Base-by-base conservation (phyloP, 2,797 vertebrate species). In the Sphenopsis melanotis region DNA sequence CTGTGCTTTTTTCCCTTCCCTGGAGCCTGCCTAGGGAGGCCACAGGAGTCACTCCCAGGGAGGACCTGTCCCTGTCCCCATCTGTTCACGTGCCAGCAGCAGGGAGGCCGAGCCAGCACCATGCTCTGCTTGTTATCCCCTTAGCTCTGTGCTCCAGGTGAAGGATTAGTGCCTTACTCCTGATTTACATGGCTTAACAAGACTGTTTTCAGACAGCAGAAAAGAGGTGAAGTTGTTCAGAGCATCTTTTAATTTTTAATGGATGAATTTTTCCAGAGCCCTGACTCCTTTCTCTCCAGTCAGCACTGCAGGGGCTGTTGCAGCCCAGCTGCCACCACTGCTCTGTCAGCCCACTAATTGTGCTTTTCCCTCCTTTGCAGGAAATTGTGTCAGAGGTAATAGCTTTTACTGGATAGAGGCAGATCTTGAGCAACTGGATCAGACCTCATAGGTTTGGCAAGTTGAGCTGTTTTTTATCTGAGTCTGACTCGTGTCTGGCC, bases 361-460 rank as follows among this genome's bases (percentile, higher is more conserved):
- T 3, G 5, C 68, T 94, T 95, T 83, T 90, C 72, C 87, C 85
- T 78, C 89, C 82, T 88, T 82, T 64, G 85, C 95, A 93, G 95
- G 95, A 97, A 95, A 86, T 92, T 81, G 89, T 96, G 89, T 93
- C 94, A 96, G 95, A 79, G 87, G 91, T 90, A 95, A 95, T 96
- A 83, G 83, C 83, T 90, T 91, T 96, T 93, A 94, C 87, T 94
- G 93, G 83, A 84, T 19, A 87, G 95, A 83, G 74, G 77, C 94
- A 94, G 91, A 63, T 93, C 91, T 94, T 95, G 93, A 96, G 94
- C 89, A 93, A 86, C 91, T 84, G 86, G 59, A 84, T 82, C 90
- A 97, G 80, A 93, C 93, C 95, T 92, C 95, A 53, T 95, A 23
- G 90, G 90, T 90, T 90, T 97, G 95, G 93, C 92, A 93, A 94